phyloP scores from a whole-genome alignment of 2,113 vertebrate genomes.

The Elgaria multicarinata region DNA sequence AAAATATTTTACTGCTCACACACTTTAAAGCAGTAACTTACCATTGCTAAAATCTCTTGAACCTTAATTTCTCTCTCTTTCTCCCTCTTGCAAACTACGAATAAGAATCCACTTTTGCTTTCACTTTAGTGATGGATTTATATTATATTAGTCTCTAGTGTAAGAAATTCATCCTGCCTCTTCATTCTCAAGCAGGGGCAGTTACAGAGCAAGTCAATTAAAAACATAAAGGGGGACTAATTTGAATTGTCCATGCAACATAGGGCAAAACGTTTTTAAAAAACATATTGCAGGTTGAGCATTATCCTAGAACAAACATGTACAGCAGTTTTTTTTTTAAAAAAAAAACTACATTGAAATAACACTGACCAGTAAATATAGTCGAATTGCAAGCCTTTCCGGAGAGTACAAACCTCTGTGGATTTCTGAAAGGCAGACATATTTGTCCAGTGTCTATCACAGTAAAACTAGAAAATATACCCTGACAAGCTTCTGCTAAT shows the following conservation, averaged over 20 bases:
- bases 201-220: not conserved
- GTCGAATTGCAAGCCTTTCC: constrained; percentile 43
- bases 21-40: not conserved
- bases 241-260: not conserved
- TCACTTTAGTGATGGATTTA: constrained; percentile 16
- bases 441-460: constrained; percentile 77
- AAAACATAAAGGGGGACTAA: not conserved
- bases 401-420: constrained; percentile 47
- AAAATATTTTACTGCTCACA: not conserved
- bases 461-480: constrained; percentile 72
- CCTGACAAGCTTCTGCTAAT: constrained; percentile 84
- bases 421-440: constrained; percentile 66
- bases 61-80: not conserved
- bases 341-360: not conserved
- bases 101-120: constrained; percentile 18
- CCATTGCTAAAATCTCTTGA: constrained; percentile 2
- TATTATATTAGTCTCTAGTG: not conserved
- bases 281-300: constrained; percentile 2
- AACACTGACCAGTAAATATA: not conserved
- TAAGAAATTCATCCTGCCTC: not conserved
- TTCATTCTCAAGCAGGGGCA: not conserved
- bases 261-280: constrained; percentile 21
- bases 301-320: constrained; percentile 18
- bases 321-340: not conserved
- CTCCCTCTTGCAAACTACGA: not conserved